Base-by-base conservation (phyloP, 2,113 vertebrate species). In the Chinchilla lanigera region DNA sequence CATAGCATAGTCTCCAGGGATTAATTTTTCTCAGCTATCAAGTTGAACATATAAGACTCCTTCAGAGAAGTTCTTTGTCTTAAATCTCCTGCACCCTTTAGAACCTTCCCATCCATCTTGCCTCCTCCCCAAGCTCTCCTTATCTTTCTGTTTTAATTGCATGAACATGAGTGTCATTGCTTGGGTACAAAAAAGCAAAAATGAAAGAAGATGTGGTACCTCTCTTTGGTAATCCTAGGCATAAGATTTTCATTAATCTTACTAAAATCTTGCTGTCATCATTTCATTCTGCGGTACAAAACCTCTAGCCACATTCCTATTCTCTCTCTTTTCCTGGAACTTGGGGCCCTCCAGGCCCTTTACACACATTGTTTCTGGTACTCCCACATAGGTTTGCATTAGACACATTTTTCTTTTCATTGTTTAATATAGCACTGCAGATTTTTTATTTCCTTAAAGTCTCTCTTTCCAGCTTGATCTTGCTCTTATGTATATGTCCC, bases 1-100 rank as follows among this genome's bases (percentile, higher is more conserved):
- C 35, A 3, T 17, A 35, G 33, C 44, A 41, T 3, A 44, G 47
- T 89, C 47, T 82, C 56, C 44, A 13, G 12, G 67, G 56, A 44
- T 78, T 75, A 33, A 33, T 77, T 92, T 65, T 93, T 88, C 89
- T 97, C 75, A 73, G 92, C 19, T 95, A 56, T 56, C 82, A 63
- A 33, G 16, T 86, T 69, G 50, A 82, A 50, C 54, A 80, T 78
- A 65, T 69, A 89, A 92, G 83, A 3, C 80, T 91, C 24, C 71
- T 89, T 97, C 58, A 69, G 63, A 92, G 60, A 96, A 95, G 38
- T 67, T 17, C 41, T 86, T 89, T 65, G 60, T 95, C 87, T 97
- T 93, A 85, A 85, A 47, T 94, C 86, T 89, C 84, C 52, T 56
- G 73, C 83, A 14, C 58, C 81, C n/a, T 93, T 69, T 24, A 52